Percentiles rank a stretch among this genome's conserved stretches.
Conservation (phyloP, 2,888 invertebrate species). For the Yponomeuta plumbellus region DNA sequence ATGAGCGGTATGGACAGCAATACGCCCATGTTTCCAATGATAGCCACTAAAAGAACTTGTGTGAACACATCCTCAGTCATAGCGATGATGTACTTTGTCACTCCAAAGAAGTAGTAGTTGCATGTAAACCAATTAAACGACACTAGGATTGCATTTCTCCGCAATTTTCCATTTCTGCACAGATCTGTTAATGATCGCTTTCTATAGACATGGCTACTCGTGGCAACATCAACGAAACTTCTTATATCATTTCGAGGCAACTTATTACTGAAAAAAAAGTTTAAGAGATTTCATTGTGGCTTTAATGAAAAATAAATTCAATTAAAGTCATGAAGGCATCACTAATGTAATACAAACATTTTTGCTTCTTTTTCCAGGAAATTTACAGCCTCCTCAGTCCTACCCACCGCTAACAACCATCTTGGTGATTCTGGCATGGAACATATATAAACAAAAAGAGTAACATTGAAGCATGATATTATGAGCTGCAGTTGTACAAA, state of each 20-base stretch:
- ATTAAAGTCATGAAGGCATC: background rate
- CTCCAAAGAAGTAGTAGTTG: conserved; percentile 86
- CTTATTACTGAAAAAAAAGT: background rate
- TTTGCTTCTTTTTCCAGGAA: conserved; percentile 77
- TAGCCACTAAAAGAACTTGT: conserved; percentile 65
- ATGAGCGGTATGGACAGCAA: conserved; percentile 9
- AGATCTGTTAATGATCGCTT: conserved; percentile 77
- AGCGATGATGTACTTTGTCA: conserved; percentile 36
- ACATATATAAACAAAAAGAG: conserved; percentile 80
- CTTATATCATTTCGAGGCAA: background rate
- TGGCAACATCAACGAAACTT: background rate
- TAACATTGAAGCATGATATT: conserved; percentile 75
- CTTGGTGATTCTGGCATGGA: conserved; percentile 87
- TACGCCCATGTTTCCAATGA: background rate
- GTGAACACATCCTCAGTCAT: conserved; percentile 67
- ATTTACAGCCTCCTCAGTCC: conserved; percentile 78
- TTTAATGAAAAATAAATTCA: background rate
- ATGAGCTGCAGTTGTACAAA: conserved; percentile 81
- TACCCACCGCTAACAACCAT: conserved; percentile 84
- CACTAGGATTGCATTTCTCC: conserved; percentile 82
- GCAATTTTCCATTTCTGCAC: conserved; percentile 80
- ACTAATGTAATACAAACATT: conserved; percentile 22
- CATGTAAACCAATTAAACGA: conserved; percentile 88
- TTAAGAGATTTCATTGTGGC: too few relatives aligned
- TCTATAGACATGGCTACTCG: background rate